Evolutionary conservation across 2,113 vertebrate species (phyloP).

Genomic region (Bubo bubo): DNA sequence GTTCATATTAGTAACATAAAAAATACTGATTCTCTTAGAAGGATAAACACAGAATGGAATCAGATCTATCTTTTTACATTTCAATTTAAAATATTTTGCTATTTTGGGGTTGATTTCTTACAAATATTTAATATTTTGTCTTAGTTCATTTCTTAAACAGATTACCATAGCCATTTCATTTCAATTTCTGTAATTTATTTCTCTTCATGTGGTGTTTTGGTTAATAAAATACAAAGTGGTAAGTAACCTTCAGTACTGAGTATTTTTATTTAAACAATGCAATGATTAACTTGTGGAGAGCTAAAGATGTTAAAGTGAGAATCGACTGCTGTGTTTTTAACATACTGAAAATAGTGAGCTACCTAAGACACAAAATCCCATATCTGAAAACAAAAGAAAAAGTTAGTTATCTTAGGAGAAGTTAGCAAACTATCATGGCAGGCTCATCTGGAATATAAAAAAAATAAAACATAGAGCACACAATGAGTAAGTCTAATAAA

Average conservation of each 20-base stretch:
- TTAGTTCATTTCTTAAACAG: background rate
- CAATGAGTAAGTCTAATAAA: background rate
- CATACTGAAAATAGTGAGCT: background rate
- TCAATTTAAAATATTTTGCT: background rate
- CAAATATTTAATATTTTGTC: background rate
- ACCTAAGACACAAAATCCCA: background rate
- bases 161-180: background rate
- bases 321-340: background rate
- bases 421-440: background rate
- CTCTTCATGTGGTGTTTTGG: background rate
- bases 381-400: background rate
- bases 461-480: background rate
- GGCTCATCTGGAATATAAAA: background rate
- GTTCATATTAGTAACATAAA: background rate
- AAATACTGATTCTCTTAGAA: background rate
- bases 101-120: background rate
- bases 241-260: background rate
- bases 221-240: conserved; percentile 5
- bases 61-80: background rate
- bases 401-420: background rate
- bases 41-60: background rate
- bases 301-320: background rate
- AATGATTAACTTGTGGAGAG: background rate
- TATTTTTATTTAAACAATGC: conserved; percentile 7
- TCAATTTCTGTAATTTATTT: conserved; percentile 29